Percentiles rank a stretch among this genome's conserved stretches.
phyloP scores from a whole-genome alignment of 1,140 invertebrate genomes.

The Hylaeus anthracinus region DNA sequence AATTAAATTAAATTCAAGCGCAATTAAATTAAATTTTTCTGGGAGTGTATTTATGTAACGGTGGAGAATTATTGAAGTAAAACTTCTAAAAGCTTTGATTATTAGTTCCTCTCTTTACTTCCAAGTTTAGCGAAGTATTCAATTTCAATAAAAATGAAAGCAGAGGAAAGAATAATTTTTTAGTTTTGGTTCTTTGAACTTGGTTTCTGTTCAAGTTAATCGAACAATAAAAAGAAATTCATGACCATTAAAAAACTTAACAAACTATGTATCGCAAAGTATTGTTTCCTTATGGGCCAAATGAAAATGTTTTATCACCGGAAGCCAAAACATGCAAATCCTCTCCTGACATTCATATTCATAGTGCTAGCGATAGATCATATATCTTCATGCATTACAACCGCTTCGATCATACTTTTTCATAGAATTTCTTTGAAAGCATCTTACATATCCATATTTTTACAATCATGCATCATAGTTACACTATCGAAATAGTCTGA shows the following conservation, averaged over 20 bases:
- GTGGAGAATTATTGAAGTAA: neutral
- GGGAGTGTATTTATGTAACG: neutral
- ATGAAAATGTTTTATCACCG: slow-evolving; percentile 36
- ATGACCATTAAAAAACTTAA: neutral
- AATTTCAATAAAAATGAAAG: neutral
- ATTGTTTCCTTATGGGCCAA: slow-evolving; percentile 21
- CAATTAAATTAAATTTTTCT: neutral
- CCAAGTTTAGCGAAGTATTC: no score
- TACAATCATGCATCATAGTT: neutral
- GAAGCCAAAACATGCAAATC: slow-evolving; percentile 14
- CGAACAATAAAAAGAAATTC: neutral
- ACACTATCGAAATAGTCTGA: neutral
- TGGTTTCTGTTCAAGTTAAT: neutral
- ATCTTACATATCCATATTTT: slow-evolving; percentile 7
- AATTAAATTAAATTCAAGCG: neutral
- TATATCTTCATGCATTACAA: slow-evolving; percentile 14
- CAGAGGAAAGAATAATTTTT: neutral
- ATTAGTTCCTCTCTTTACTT: no score
- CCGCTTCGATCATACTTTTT: neutral
- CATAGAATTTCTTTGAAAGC: neutral
- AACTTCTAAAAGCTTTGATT: neutral
- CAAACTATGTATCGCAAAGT: neutral
- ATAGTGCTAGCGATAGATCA: slow-evolving; percentile 2
- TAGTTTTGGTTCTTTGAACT: neutral
- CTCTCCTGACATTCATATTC: slow-evolving; percentile 26